phyloP scores from a whole-genome alignment of 2,797 vertebrate species.

The Philypnodon macrostomus region DNA sequence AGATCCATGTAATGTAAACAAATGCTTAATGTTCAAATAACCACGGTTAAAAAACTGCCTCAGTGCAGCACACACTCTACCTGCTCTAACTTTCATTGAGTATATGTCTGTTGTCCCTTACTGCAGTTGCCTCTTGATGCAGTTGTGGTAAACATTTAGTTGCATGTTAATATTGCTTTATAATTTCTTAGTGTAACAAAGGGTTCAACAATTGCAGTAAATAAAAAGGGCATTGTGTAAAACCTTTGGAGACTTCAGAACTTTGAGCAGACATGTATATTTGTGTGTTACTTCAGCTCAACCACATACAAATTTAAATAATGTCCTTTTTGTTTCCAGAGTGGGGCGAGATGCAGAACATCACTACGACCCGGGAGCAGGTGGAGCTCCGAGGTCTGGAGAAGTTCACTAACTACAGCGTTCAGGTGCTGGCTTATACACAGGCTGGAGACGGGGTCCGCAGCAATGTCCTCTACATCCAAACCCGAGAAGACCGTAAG shows the following conservation, averaged over 20 bases:
- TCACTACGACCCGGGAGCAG: conserved; percentile 84
- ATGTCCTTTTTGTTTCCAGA: conserved; percentile 49
- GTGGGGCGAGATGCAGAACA: conserved; percentile 82
- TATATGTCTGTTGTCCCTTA: too few species aligned
- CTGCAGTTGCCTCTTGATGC: too few species aligned
- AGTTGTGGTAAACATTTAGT: too few species aligned
- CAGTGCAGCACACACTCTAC: too few species aligned
- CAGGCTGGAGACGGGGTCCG: conserved; percentile 94
- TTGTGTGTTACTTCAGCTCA: conserved; percentile 3
- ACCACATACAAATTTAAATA: conserved; percentile 3
- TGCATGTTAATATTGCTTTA: too few species aligned
- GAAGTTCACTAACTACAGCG: conserved; percentile 98
- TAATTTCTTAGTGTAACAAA: too few species aligned
- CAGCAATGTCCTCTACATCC: conserved; percentile 91
- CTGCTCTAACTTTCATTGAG: too few species aligned
- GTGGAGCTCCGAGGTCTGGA: conserved; percentile 93
- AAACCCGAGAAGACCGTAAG: conserved; percentile 94
- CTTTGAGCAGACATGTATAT: conserved; percentile 3
- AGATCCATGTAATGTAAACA: conserved; percentile 4
- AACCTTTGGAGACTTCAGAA: neutral
- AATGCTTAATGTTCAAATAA: neutral
- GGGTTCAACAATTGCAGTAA: too few species aligned
- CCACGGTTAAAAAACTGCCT: too few species aligned
- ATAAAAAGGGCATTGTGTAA: too few species aligned
- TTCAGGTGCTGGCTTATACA: conserved; percentile 95